Base-by-base conservation (phyloP, 2,797 vertebrate genomes). In the Argentina silus region DNA sequence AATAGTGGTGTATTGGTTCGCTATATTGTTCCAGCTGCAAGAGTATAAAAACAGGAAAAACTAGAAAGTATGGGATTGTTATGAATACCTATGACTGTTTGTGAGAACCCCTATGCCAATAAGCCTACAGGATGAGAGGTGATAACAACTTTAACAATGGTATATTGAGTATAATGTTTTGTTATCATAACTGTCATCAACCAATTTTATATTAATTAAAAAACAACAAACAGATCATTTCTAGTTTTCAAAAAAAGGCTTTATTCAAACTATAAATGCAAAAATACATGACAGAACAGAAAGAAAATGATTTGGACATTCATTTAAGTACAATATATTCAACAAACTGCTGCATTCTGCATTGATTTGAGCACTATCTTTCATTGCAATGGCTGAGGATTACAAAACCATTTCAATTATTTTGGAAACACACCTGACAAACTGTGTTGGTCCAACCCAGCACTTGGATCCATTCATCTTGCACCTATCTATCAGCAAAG, bases 241-340 rank as follows among this genome's bases (percentile, higher is more conserved):
- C 3, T 36, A 5, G 0, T 61, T 59, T 59, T 74, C 62, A 78
- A 74, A 87, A 90, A 87, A 89, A 78, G 70, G 14, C 27, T 93
- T 93, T 93, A 92, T 91, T 93, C 73, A 55, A 84, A 86, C 77
- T 82, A 81, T 57, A 82, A 80, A 80, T 70, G 63, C 68, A 76
- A 77, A 70, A 81, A 27, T 14, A 72, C 47, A 80, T 65, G 61
- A 74, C 74, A 77, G 66, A 80, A 77, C 70, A 78, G 68, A 75
- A 69, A 15, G 36, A 15, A 14, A 9, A 67, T 23, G 57, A 68
- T 62, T 50, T 50, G 11, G 89, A 91, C 85, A 91, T 88, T 90
- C 81, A 78, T 72, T 66, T 79, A 70, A 76, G 79, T 77, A 36
- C 67, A 27, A 85, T 70, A 77, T 80, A 79, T 84, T 75, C 57